A percentile compares a stretch with the other conserved stretches of the same genome.
Conservation (phyloP, 2,797 vertebrate species). For the Lepus oiostolus region DNA sequence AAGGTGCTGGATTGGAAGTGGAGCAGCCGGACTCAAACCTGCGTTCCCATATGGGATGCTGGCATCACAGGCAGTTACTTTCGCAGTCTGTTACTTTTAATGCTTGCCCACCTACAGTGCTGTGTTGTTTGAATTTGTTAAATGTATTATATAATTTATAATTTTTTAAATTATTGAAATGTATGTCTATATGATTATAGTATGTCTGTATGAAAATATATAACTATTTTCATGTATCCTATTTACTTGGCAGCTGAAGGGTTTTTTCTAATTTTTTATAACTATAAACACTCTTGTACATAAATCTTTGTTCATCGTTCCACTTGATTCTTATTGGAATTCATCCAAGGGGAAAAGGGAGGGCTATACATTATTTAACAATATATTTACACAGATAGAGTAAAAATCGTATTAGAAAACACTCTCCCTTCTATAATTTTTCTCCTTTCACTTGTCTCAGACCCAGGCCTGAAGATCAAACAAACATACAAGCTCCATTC, state of each 20-base stretch:
- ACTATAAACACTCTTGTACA: background rate
- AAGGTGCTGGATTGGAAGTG: too few species aligned
- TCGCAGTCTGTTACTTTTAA: background rate
- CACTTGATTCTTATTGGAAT: constrained; percentile 39
- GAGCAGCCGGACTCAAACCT: too few species aligned
- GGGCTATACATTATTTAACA: background rate
- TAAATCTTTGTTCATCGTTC: constrained; percentile 13
- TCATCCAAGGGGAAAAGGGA: background rate
- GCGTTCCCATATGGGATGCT: too few species aligned
- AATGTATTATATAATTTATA: background rate
- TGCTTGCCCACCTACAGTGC: background rate
- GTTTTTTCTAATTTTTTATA: constrained; percentile 39
- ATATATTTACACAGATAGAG: constrained; percentile 20
- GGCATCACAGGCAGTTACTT: too few species aligned
- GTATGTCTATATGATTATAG: background rate
- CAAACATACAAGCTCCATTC: background rate
- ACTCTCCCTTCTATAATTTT: background rate
- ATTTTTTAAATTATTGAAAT: background rate
- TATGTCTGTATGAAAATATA: constrained; percentile 11
- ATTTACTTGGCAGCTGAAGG: background rate
- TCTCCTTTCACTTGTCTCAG: background rate
- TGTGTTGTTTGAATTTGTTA: constrained; percentile 5
- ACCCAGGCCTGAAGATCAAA: background rate
- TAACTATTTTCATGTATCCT: constrained; percentile 12
- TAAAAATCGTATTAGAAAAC: background rate